Evolutionary conservation across 1,140 invertebrate genomes (phyloP), one percentile per base, ranked within the genome.

Genomic region (Zaprionus davidi): DNA sequence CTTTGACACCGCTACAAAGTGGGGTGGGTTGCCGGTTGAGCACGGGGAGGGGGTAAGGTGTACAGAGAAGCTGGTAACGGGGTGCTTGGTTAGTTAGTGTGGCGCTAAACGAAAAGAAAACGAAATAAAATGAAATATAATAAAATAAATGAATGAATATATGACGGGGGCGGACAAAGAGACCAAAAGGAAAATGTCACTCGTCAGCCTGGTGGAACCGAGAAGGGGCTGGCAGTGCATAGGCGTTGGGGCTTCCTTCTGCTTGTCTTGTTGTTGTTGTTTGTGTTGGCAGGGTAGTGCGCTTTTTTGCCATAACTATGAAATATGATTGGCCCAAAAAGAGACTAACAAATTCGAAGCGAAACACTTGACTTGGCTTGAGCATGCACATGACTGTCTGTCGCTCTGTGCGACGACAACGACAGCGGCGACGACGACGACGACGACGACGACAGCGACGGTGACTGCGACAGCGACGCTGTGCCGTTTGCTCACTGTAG

Each of bases 121-220:
- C 26, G 53, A 56, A 56, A 55, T 55, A 28, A 55, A 55, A 55
- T 55, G 26, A 55, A 55, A 56, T 53, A 26, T 24, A 53, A 82
- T 79, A 77, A 88, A 78, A 88, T 82, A 84, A 87, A 87, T 81
- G 84, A 88, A 87, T 88, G 85, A 81, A 83, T 81, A 75, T 73
- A 63, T 63, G 76, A 78, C 58, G 62, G 49, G 71, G 71, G 36
- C 15, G 9, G 20, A 46, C n/a, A 17, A 17, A 46, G 41, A 46
- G 38, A 15, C 44, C 44, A 78, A 46, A 4, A 38, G 36, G 34
- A 76, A 66, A 84, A 84, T 88, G 84, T 87, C 83, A 88, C 80
- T 83, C 84, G 53, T 65, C 63, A 65, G 62, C 31, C n/a, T 17
- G 24, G 76, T 76, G 82, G 60, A 72, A 41, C 72, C 44, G 73